Conservation (phyloP, 2,888 invertebrate species). For the Tenodera sinensis region DNA sequence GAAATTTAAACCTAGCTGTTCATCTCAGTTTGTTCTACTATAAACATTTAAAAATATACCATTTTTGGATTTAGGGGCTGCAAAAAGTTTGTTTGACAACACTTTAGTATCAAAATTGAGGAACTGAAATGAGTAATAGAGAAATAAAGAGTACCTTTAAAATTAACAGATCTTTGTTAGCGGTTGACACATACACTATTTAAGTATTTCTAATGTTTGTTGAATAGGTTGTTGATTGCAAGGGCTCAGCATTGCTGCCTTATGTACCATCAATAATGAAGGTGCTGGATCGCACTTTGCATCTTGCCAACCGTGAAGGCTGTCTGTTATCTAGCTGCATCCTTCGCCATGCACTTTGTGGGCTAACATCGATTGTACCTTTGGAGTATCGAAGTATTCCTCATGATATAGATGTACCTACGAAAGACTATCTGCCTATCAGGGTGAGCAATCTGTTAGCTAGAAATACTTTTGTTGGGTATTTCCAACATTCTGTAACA, state of each 20-base stretch:
- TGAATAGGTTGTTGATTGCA: conserved; percentile 58
- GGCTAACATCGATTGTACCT: conserved; percentile 59
- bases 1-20: neutral
- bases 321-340: conserved; percentile 59
- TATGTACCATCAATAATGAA: conserved; percentile 61
- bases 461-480: neutral
- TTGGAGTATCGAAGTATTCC: conserved; percentile 60
- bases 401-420: conserved; percentile 58
- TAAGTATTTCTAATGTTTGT: neutral
- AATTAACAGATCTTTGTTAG: too few relatives aligned
- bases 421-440: conserved; percentile 67
- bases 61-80: neutral
- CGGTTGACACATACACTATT: too few relatives aligned
- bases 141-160: too few relatives aligned
- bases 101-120: too few relatives aligned
- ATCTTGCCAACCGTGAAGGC: conserved; percentile 65
- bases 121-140: too few relatives aligned
- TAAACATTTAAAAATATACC: too few relatives aligned
- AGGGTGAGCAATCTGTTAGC: conserved; percentile 43
- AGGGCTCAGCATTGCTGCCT: conserved; percentile 59
- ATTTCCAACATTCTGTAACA: too few relatives aligned
- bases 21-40: too few relatives aligned
- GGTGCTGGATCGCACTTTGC: conserved; percentile 67
- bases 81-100: too few relatives aligned
- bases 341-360: conserved; percentile 54